phyloP scores from a whole-genome alignment of 2,888 invertebrate species.

The Sesamia inferens region DNA sequence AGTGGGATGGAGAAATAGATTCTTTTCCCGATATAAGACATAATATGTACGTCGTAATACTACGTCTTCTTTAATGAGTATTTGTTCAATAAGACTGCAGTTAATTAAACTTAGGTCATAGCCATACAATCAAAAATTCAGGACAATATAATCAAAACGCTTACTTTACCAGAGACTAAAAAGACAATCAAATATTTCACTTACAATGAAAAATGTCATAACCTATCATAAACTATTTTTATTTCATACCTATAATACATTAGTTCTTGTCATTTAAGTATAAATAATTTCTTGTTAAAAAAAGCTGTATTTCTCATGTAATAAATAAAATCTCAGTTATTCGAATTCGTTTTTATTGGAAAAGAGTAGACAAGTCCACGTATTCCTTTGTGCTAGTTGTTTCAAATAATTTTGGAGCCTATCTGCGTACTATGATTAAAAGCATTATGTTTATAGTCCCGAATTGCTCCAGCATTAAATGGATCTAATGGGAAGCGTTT shows the following conservation, averaged over 20 bases:
- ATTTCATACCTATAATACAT: too few relatives aligned
- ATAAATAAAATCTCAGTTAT: background rate
- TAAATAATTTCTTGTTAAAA: background rate
- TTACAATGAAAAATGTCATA: background rate
- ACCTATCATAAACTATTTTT: background rate
- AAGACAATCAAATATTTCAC: background rate
- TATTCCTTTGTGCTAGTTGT: constrained; percentile 67
- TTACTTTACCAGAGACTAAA: background rate
- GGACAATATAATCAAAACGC: background rate
- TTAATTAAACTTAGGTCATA: background rate
- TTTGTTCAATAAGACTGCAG: too few relatives aligned
- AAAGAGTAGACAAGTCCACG: constrained; percentile 41
- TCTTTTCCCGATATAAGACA: background rate
- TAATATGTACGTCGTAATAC: too few relatives aligned
- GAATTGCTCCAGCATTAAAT: constrained; percentile 86
- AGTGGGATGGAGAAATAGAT: constrained; percentile 49
- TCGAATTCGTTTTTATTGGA: background rate
- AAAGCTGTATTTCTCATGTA: background rate
- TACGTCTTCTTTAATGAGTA: background rate
- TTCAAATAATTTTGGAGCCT: constrained; percentile 74
- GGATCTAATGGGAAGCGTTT: constrained; percentile 87
- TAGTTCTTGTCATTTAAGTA: too few relatives aligned
- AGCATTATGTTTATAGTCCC: constrained; percentile 87
- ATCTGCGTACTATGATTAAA: constrained; percentile 82
- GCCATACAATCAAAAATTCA: background rate